Evolutionary conservation across 1,140 invertebrate species (phyloP).

Genomic region (Periplaneta americana): DNA sequence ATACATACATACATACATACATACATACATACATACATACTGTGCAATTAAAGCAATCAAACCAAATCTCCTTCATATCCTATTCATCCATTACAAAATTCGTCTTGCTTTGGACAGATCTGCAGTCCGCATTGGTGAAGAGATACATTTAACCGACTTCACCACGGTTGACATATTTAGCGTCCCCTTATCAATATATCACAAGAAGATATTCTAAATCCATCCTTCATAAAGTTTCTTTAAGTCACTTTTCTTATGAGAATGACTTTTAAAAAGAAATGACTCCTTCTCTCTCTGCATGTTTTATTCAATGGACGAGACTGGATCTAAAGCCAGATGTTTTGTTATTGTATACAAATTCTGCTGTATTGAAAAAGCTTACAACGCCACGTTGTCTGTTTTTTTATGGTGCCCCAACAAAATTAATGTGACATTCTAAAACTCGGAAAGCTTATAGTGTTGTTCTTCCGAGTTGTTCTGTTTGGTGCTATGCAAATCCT

Average conservation of each 20-base stretch:
- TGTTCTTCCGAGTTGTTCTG: not conserved
- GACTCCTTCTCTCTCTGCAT: not conserved
- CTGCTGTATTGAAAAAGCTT: not conserved
- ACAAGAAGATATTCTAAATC: not conserved
- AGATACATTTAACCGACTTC: too few species aligned
- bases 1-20: too few species aligned
- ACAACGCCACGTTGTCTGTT: not conserved
- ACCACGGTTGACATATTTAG: too few species aligned
- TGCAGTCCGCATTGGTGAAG: too few species aligned
- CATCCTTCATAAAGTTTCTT: not conserved
- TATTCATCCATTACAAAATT: too few species aligned
- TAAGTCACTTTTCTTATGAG: not conserved
- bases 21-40: too few species aligned
- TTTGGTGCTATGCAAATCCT: not conserved
- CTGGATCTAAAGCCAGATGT: not conserved
- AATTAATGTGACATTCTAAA: not conserved
- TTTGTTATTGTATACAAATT: not conserved
- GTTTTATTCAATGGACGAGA: not conserved
- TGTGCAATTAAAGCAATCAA: too few species aligned
- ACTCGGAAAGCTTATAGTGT: not conserved
- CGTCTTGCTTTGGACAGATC: too few species aligned
- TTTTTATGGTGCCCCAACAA: not conserved
- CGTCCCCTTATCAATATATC: too few species aligned
- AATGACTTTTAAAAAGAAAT: not conserved
- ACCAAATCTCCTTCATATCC: too few species aligned